phyloP scores from a whole-genome alignment of 2,888 invertebrate species.

The Dioctria linearis region DNA sequence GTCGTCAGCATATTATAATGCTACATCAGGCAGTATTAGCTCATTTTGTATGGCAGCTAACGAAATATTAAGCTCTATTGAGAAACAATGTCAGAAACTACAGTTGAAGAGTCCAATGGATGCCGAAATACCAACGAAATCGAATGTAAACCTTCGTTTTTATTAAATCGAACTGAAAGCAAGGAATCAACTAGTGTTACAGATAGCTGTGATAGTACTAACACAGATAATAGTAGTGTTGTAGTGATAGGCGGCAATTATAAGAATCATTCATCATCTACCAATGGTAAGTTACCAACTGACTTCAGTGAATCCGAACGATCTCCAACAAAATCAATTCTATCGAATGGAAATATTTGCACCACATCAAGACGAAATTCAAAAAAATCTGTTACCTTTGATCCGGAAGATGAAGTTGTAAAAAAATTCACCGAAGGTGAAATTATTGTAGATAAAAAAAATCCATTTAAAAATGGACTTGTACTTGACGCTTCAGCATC shows the following conservation, averaged over 20 bases:
- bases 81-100: constrained; percentile 42
- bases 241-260: neutral
- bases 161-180: constrained; percentile 1
- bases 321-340: constrained; percentile 44
- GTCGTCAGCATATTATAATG: constrained; percentile 5
- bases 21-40: constrained; percentile 6
- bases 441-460: constrained; percentile 69
- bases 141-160: neutral
- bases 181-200: neutral
- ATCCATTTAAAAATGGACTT: constrained; percentile 67
- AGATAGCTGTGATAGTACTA: constrained; percentile 41
- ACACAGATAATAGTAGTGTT: constrained; percentile 16
- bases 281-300: constrained; percentile 15
- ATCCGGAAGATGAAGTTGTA: constrained; percentile 67
- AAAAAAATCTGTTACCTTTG: constrained; percentile 68
- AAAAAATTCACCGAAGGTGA: constrained; percentile 69
- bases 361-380: constrained; percentile 11
- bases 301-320: constrained; percentile 12
- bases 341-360: constrained; percentile 27
- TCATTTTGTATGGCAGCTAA: constrained; percentile 33
- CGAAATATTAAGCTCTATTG: neutral
- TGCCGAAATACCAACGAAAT: constrained; percentile 25
- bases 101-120: constrained; percentile 19
- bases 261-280: neutral
- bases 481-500: neutral